Evolutionary conservation across 2,888 invertebrate genomes (phyloP).

Genomic region (Drosophila prolongata): DNA sequence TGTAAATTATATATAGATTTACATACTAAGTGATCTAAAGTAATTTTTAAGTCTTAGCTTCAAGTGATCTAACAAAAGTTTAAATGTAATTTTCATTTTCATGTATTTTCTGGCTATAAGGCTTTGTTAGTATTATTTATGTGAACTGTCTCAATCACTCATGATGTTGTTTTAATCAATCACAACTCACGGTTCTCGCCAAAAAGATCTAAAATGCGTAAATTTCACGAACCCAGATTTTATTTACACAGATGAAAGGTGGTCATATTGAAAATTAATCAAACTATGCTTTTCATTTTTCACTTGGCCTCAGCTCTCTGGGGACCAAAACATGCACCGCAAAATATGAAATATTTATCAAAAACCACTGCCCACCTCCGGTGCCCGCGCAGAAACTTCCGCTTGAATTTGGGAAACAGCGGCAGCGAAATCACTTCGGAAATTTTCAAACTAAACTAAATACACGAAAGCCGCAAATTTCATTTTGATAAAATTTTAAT

Average conservation of each 20-base stretch:
- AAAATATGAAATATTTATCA: slow-evolving; percentile 35
- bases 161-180: not conserved
- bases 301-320: slow-evolving; percentile 14
- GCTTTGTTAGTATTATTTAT: too few species aligned
- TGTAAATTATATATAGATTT: too few species aligned
- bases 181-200: not conserved
- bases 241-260: not conserved
- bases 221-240: not conserved
- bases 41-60: too few species aligned
- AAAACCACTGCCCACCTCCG: slow-evolving; percentile 40
- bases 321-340: slow-evolving; percentile 11
- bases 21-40: too few species aligned
- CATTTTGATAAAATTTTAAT: slow-evolving; percentile 81
- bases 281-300: slow-evolving; percentile 29
- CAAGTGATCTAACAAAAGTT: too few species aligned
- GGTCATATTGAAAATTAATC: slow-evolving; percentile 10
- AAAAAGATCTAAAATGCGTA: not conserved
- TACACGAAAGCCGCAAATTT: slow-evolving; percentile 79
- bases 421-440: slow-evolving; percentile 69
- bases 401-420: slow-evolving; percentile 50
- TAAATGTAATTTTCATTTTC: too few species aligned
- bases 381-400: slow-evolving; percentile 40
- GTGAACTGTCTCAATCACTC: not conserved
- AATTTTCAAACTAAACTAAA: slow-evolving; percentile 77
- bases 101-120: too few species aligned